Base-by-base conservation (phyloP, 2,888 invertebrate genomes). In the Nineta flava region DNA sequence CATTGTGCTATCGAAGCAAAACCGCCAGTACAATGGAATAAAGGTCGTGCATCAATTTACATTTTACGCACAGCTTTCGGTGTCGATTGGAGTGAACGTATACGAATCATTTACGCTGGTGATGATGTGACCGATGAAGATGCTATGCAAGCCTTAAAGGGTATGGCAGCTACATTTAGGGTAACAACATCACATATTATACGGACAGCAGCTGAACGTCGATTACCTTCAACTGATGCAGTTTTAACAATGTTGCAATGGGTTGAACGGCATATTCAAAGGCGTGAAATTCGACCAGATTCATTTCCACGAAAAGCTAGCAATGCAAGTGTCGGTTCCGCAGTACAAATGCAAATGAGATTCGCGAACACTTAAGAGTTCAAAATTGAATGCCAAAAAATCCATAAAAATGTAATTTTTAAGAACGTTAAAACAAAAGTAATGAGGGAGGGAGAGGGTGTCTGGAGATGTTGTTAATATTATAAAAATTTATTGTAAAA, bases 161-260 rank as follows among this genome's bases (percentile, higher is more conserved):
- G 91, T 65, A 91, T 92, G 88, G 91, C 91, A 0, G 86, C 88
- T 1, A 91, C 91, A 3, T 92, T 92, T 75, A 80, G 91, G 47
- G 87, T 92, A 9, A 83, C 88, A 0, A 83, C 87, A 0, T 88
- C 88, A 0, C 76, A 79, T 61, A 87, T 90, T 58, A 84, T 84
- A 5, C 85, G 86, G 61, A 91, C 91, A 0, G 84, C 86, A 1
- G 91, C 91, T 0, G 90, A 90, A 61, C 76, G 87, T 47, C 84
- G 92, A 52, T 70, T 92, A 44, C 88, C 91, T 0, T 87, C 87
- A 34, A 87, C 91, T 0, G 91, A 92, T 66, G 87, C 90, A 0
- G 91, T 92, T 0, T 74, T 91, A 49, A 87, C 88, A 1, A 81
- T 92, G 81, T 72, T 92, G 47, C 87, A 87, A 61, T 92, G 91